Evolutionary conservation across 2,888 invertebrate genomes (phyloP), one percentile per base, ranked within the genome.

Genomic region (Osmoderma eremita): DNA sequence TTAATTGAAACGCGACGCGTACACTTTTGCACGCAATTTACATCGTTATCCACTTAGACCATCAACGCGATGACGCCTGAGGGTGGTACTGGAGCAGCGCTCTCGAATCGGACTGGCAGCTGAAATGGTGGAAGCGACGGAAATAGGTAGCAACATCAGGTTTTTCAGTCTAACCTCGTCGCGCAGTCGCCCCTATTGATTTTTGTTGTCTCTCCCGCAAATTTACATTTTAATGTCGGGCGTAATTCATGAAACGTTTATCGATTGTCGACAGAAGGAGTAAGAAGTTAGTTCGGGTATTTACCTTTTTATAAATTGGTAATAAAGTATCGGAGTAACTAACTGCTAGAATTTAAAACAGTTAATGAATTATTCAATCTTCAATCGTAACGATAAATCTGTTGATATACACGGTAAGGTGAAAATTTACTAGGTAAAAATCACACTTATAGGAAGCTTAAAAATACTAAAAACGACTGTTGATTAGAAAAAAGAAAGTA

Each of bases 71-170:
- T 18, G 48, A 20, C 48, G 48, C 17, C 18, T 18, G 45, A 6
- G 45, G 8, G 18, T 1, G 17, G 18, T 17, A 24, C 50, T 10
- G 30, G 6, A 8, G 13, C 30, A 6, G 8, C 13, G 13, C 10
- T 24, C 6, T 51, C 10, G 50, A 30, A 24, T 50, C 13, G 24
- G 12, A 6, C 50, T n/a, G n/a, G 15, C 13, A 30, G 30, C 36
- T 51, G 30, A 51, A 51, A 51, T 51, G 50, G 50, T 51, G 50
- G 50, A 30, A n/a, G 50, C 24, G 50, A 15, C 24, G 50, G 50
- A 30, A 13, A 30, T 24, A 15, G 50, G n/a, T 51, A 30, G 30
- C 30, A 8, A 30, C 30, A 5, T 30, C 30, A 4, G 13, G 24
- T 15, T n/a, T 30, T 30, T 13, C 17, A 4, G 1, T 22, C 10